A percentile compares a stretch with the other conserved stretches of the same genome.
phyloP scores from a whole-genome alignment of 2,888 invertebrate species.

The Parnassius apollo region DNA sequence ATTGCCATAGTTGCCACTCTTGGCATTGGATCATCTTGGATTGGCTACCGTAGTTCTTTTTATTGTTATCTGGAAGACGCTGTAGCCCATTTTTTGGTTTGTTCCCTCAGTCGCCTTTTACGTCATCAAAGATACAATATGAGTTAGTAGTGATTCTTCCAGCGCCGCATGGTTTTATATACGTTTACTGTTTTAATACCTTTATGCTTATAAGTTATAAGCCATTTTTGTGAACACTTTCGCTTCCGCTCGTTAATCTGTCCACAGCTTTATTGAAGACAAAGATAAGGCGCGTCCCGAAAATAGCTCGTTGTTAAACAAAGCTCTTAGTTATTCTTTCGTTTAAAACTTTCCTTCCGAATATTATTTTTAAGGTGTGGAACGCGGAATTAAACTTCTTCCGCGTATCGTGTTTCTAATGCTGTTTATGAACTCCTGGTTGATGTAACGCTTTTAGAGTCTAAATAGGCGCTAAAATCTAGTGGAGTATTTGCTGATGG shows the following conservation, averaged over 20 bases:
- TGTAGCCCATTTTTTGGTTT: too few relatives aligned
- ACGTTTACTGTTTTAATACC: too few relatives aligned
- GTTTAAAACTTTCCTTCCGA: constrained; percentile 27
- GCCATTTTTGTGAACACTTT: not conserved
- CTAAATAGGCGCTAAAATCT: not conserved
- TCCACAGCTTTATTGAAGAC: constrained; percentile 6
- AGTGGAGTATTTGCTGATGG: not conserved
- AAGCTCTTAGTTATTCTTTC: constrained; percentile 24
- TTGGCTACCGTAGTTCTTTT: too few relatives aligned
- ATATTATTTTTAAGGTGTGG: constrained; percentile 28
- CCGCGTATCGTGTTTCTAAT: constrained; percentile 28
- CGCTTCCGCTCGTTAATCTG: constrained; percentile 9
- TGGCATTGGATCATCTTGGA: too few relatives aligned
- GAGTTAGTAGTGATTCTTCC: too few relatives aligned
- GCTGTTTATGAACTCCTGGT: not conserved
- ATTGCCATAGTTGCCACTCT: too few relatives aligned
- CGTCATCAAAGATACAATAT: too few relatives aligned
- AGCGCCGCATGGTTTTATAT: too few relatives aligned
- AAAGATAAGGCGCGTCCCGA: constrained; percentile 19
- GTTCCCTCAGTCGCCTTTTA: too few relatives aligned
- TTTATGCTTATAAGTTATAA: too few relatives aligned
- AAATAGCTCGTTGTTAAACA: constrained; percentile 16
- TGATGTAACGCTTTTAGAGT: constrained; percentile 18
- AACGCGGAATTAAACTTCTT: constrained; percentile 26
- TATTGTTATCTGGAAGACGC: too few relatives aligned